phyloP scores from a whole-genome alignment of 2,113 vertebrate species.

The human region GRCh38 chr1:208748001-208748500 shows the following conservation, averaged over 20 bases:
- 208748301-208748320: slow-evolving; percentile 88
- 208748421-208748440: slow-evolving; percentile 73
- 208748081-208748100: slow-evolving; percentile 89
- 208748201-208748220: slow-evolving; percentile 89
- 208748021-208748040: slow-evolving; percentile 82
- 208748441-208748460: slow-evolving; percentile 62
- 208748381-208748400: slow-evolving; percentile 78
- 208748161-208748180: slow-evolving; percentile 92
- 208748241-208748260: slow-evolving; percentile 90
- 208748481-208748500: slow-evolving; percentile 35
- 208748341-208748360: slow-evolving; percentile 85
- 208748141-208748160: slow-evolving; percentile 91
- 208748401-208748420: slow-evolving; percentile 82
- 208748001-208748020: slow-evolving; percentile 72
- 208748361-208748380: slow-evolving; percentile 79
- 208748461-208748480: neutral
- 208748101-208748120: slow-evolving; percentile 91
- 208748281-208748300: slow-evolving; percentile 87
- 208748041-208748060: slow-evolving; percentile 90
- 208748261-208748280: slow-evolving; percentile 85
- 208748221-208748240: slow-evolving; percentile 89
- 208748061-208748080: slow-evolving; percentile 89
- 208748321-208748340: slow-evolving; percentile 86
- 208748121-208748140: slow-evolving; percentile 91
- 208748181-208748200: slow-evolving; percentile 90